Evolutionary conservation across 2,113 vertebrate genomes (phyloP), one percentile per base, ranked within the genome.

Genomic region (Gymnarchus niloticus): DNA sequence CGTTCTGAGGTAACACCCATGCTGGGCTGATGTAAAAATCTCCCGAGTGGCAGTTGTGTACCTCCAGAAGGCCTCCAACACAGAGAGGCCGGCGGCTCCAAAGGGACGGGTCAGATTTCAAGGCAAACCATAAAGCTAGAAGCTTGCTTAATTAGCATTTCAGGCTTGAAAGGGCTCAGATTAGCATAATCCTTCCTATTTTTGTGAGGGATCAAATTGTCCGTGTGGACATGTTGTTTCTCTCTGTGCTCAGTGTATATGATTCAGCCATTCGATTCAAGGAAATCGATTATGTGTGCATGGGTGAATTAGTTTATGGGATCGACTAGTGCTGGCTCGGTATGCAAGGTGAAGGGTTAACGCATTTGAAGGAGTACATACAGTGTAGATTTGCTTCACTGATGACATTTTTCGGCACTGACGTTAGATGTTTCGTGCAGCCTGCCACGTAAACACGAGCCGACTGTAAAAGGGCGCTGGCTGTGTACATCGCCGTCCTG

Each of bases 341-440:
- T 54, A 81, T 61, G 28, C 25, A 23, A 28, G 54, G 37, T 33
- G 2, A 52, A 48, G 69, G 86, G 88, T 88, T 81, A 86, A 86
- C 44, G 28, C 81, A 87, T 88, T 84, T 86, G 46, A 89, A 80
- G 76, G 88, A 28, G 44, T 1, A 87, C 69, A 86, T 8, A 44
- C 88, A 86, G n/a, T 81, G 86, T 89, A 88, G 89, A 88, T 17
- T 73, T 28, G 19, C 65, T 73, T 73, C 6, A 41, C 41, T 19
- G 65, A 41, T 19, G 54, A 81, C 86, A 88, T 82, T 85, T 87
- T 89, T 87, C 87, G 84, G 41, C 28, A n/a, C 33, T 78, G 83
- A 41, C 80, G 65, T 86, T 80, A 87, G 85, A 87, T 83, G 65
- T 83, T 90, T 85, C 87, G 84, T 89, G 76, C 85, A 84, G 87